Evolutionary conservation across 37 sponge, comb jelly and placozoan species (phyloP).

Genomic region (Halichondria panicea): DNA sequence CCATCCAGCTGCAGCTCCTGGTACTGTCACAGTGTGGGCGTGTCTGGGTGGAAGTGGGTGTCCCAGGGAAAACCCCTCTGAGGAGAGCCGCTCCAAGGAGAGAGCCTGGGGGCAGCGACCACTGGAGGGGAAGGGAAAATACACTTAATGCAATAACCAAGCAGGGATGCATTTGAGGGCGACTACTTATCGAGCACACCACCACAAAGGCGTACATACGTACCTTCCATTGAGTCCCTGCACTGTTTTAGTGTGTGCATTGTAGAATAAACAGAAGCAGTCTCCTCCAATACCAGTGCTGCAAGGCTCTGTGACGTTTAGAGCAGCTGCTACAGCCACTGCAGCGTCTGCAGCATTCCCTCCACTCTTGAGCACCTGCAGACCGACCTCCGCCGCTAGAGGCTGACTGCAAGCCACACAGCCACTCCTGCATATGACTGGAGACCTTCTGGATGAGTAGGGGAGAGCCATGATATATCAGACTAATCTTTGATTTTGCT

Average conservation of each 20-base stretch:
- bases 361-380: constrained; percentile 55
- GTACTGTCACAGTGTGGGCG: constrained; percentile 78
- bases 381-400: constrained; percentile 67
- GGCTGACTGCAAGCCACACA: constrained; percentile 81
- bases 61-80: constrained; percentile 29
- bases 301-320: constrained; percentile 88
- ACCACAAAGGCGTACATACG: background rate
- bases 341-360: constrained; percentile 92
- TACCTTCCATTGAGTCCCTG: constrained; percentile 82
- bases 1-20: constrained; percentile 90
- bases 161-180: no score
- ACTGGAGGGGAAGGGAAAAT: constrained; percentile 1
- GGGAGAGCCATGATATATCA: background rate
- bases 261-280: constrained; percentile 86
- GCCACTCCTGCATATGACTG: constrained; percentile 65
- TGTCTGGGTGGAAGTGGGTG: constrained; percentile 59
- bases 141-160: no score
- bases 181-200: background rate
- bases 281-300: constrained; percentile 87
- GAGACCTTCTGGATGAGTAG: constrained; percentile 60
- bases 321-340: constrained; percentile 81
- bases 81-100: constrained; percentile 23
- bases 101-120: constrained; percentile 15
- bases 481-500: background rate
- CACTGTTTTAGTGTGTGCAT: constrained; percentile 57